A percentile compares a stretch with the other conserved stretches of the same genome.
phyloP scores from a whole-genome alignment of 2,113 vertebrate species.

The Dipodomys merriami region DNA sequence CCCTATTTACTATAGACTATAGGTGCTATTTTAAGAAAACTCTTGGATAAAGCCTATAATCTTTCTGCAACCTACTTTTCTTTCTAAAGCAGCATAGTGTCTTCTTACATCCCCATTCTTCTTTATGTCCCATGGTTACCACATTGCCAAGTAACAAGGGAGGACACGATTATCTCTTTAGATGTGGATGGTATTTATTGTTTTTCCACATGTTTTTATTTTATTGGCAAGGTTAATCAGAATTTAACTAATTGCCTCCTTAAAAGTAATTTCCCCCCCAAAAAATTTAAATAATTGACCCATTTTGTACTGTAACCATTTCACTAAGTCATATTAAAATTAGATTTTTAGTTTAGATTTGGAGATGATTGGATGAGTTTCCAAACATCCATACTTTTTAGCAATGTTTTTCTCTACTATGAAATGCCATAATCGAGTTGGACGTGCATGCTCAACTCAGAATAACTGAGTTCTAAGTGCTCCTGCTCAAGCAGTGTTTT shows the following conservation, averaged over 20 bases:
- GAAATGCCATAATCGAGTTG: conserved; percentile 47
- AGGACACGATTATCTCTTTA: not conserved
- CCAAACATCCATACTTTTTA: not conserved
- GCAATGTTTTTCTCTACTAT: conserved; percentile 22
- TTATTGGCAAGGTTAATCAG: conserved; percentile 26
- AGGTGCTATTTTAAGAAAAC: not conserved
- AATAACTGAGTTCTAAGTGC: conserved; percentile 82
- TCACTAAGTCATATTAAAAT: conserved; percentile 13
- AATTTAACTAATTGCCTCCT: conserved; percentile 34
- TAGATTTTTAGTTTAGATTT: not conserved
- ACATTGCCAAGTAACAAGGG: conserved; percentile 21
- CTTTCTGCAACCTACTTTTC: not conserved
- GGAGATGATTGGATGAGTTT: conserved; percentile 22
- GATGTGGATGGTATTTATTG: not conserved
- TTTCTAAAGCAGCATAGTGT: not conserved
- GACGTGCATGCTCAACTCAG: conserved; percentile 70
- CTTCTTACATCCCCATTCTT: not conserved
- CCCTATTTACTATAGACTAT: not conserved
- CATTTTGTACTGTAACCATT: conserved; percentile 35
- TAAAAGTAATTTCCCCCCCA: not conserved
- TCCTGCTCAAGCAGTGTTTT: conserved; percentile 80
- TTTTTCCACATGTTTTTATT: conserved; percentile 49
- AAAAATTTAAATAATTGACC: not conserved
- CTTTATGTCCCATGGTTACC: conserved; percentile 29
- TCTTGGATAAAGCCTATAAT: not conserved